Base-by-base conservation (phyloP, 2,113 vertebrate species). In the Vanacampus margaritifer region DNA sequence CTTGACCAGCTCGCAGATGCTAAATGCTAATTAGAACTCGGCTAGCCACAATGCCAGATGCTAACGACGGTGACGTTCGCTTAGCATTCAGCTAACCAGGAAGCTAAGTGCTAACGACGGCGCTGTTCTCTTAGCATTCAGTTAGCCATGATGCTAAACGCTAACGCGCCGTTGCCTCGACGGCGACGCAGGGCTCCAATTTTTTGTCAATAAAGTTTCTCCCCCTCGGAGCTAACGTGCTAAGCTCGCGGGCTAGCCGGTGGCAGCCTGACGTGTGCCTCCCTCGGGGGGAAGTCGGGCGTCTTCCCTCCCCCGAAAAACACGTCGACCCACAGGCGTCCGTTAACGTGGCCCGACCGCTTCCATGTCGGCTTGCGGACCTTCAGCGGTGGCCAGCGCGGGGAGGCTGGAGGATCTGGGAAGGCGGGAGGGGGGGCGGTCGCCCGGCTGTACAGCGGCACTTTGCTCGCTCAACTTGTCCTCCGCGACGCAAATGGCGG, bases 301-400 rank as follows among this genome's bases (percentile, higher is more conserved):
- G 23, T 6, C 23, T 3, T 43, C 1, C 26, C 41, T 32, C 16
- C 61, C 24, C 39, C 9, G 11, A 61, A 61, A n/a, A 62, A 41
- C 1, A 61, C 37, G 17, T 35, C 6, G 5, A 62, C 59, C 59
- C 69, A 0, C 1, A 0, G 36, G 45, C n/a, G 3, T 68, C 46
- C 72, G 61, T 19, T 7, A 23, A 43, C 64, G 11, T 0, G 8
- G 13, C 67, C 36, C 7, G 51, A 46, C 16, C n/a, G 76, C 75
- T 75, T 81, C 89, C 86, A 84, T 84, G 21, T 23, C 71, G 76
- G 63, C 58, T 69, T 6, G 53, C 2, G 39, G 61, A 24, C 80
- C 69, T 39, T 54, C 21, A n/a, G 32, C 24, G 64, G 83, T 73
- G 84, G 28, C 80, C 83, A 58, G 76, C 70, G 53, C 53, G 67